Percentiles rank a stretch among this genome's conserved stretches.
These are phyloP conservation scores for Romanogobio albipinnatus DNA, from an alignment of 2,113 vertebrate genomes.

Conservation along the genomic window DNA sequence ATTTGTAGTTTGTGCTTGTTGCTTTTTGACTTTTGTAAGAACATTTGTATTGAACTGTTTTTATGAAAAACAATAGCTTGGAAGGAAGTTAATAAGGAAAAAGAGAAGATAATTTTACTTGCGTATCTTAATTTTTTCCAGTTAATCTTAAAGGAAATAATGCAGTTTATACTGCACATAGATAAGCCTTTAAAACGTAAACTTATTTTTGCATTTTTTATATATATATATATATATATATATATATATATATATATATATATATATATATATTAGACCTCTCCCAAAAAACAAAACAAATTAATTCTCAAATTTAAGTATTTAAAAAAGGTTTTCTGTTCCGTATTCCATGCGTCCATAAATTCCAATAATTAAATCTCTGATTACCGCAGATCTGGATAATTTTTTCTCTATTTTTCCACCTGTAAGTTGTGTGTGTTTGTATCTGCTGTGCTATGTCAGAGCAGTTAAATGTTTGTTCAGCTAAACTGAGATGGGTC, in stretches of 20 bases:
- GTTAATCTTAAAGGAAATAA: background rate
- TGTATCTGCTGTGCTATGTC: constrained; percentile 22
- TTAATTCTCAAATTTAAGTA: background rate
- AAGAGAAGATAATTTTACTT: background rate
- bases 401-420: background rate
- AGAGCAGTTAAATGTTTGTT: constrained; percentile 21
- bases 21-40: background rate
- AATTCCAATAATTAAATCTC: background rate
- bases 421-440: background rate
- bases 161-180: background rate
- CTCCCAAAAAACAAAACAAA: background rate
- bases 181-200: background rate
- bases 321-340: background rate
- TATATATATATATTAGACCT: background rate
- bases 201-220: background rate
- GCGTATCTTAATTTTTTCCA: background rate
- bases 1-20: background rate
- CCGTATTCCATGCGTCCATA: background rate
- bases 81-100: background rate
- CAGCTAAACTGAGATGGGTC: constrained; percentile 21
- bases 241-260: background rate
- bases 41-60: background rate
- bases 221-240: background rate
- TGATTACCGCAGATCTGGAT: background rate
- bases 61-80: background rate